Conservation (phyloP, 53 echinoderm and acorn worm genomes). For the Holothuria leucospilota region DNA sequence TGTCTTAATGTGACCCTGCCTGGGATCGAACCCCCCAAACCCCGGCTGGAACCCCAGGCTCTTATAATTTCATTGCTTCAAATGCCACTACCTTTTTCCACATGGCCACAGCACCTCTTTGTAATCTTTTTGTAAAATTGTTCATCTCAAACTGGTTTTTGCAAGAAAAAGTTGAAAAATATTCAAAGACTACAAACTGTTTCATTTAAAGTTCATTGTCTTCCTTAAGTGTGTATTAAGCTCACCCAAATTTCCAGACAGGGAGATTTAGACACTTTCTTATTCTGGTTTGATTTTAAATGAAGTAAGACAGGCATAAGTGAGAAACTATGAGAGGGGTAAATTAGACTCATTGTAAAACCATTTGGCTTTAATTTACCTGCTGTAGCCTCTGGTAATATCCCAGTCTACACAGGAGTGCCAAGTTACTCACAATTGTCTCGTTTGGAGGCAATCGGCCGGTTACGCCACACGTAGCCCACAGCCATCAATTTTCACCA, state of each 20-base stretch:
- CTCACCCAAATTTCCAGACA: slow-evolving; percentile 7
- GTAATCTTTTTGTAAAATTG: no score
- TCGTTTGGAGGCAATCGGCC: neutral
- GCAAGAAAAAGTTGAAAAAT: no score
- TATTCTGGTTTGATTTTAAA: slow-evolving; percentile 16
- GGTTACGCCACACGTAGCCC: slow-evolving; percentile 15
- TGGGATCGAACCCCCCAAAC: no score
- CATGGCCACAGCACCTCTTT: no score
- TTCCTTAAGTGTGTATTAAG: neutral
- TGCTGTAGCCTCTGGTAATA: slow-evolving; percentile 31
- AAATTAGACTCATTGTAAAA: slow-evolving; percentile 31
- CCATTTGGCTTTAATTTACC: slow-evolving; percentile 42
- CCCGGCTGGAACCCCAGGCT: no score
- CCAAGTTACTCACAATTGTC: slow-evolving; percentile 9
- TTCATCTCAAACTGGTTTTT: no score
- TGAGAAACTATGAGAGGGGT: slow-evolving; percentile 12
- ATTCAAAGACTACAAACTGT: no score
- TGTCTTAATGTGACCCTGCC: no score
- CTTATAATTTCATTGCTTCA: no score
- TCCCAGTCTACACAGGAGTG: neutral
- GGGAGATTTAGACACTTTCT: slow-evolving; percentile 11
- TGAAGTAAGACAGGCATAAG: slow-evolving; percentile 23
- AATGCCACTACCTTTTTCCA: no score
- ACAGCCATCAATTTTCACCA: slow-evolving; percentile 28
- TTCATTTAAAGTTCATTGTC: slow-evolving; percentile 2